Conservation (phyloP, 1,140 invertebrate species). For the Nebria ingens region DNA sequence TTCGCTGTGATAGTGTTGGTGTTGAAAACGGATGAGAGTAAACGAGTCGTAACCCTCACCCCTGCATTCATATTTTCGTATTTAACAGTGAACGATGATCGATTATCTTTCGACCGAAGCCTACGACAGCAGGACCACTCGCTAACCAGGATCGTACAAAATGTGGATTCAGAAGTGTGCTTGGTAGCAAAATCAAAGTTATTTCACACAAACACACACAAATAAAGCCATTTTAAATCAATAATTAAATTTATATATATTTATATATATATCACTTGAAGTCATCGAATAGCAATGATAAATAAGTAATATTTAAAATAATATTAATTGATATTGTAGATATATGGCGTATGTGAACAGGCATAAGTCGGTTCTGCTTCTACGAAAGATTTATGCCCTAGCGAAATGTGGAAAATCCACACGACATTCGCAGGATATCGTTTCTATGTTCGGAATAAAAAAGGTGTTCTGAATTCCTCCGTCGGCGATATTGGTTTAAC, state of each 20-base stretch:
- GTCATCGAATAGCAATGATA: too few relatives aligned
- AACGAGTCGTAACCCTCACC: background rate
- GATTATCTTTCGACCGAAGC: background rate
- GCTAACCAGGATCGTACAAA: too few relatives aligned
- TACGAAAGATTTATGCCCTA: background rate
- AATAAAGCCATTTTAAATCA: too few relatives aligned
- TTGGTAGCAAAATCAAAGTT: too few relatives aligned
- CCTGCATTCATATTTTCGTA: background rate
- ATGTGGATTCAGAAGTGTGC: background rate
- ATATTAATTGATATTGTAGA: too few relatives aligned
- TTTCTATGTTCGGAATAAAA: background rate
- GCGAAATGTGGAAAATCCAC: background rate
- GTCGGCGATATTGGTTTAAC: constrained; percentile 1
- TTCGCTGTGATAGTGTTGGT: background rate
- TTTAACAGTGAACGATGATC: constrained; percentile 4
- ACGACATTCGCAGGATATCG: constrained; percentile 1
- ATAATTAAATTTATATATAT: too few relatives aligned
- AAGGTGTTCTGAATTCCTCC: background rate
- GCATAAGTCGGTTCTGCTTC: too few relatives aligned
- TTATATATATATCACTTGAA: too few relatives aligned
- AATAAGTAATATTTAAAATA: too few relatives aligned
- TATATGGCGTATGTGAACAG: too few relatives aligned
- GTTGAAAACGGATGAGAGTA: background rate
- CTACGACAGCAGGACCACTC: background rate
- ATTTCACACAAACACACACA: too few relatives aligned